Evolutionary conservation across 2,797 vertebrate species (phyloP).

Genomic region (Ceyx erithaca): DNA sequence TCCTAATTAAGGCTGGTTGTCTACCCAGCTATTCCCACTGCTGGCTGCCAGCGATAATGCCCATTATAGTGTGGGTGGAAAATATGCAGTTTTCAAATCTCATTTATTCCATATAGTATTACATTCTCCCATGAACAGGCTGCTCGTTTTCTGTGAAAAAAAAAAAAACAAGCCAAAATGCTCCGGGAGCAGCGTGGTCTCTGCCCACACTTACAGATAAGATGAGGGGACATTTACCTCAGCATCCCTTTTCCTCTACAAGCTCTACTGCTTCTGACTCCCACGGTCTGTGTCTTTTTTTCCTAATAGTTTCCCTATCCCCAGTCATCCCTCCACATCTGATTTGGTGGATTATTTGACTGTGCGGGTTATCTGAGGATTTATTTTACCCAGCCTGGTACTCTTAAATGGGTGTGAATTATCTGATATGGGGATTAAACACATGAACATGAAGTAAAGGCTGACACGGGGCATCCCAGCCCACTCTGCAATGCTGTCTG

Average conservation of each 20-base stretch:
- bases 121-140: conserved; percentile 47
- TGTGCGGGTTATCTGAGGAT: conserved; percentile 35
- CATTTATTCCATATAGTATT: conserved; percentile 61
- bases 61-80: conserved; percentile 66
- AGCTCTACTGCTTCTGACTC: conserved; percentile 20
- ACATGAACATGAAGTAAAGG: conserved; percentile 6
- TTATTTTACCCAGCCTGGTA: conserved; percentile 46
- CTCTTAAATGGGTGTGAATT: conserved; percentile 60
- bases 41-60: conserved; percentile 54
- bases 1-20: conserved; percentile 59
- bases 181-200: not conserved
- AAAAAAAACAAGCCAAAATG: conserved; percentile 6
- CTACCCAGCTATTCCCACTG: conserved; percentile 58
- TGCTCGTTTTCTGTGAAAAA: conserved; percentile 40
- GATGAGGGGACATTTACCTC: conserved; percentile 46
- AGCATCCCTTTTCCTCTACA: not conserved
- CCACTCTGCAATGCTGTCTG: not conserved
- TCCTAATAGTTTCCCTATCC: conserved; percentile 9
- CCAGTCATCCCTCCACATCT: not conserved
- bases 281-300: not conserved
- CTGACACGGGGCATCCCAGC: conserved; percentile 8
- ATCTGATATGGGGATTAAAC: conserved; percentile 58
- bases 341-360: conserved; percentile 49
- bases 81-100: conserved; percentile 63
- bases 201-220: conserved; percentile 26